These are phyloP conservation scores for Thermophis baileyi DNA, from an alignment of 2,113 vertebrate species.

Conservation along the genomic window DNA sequence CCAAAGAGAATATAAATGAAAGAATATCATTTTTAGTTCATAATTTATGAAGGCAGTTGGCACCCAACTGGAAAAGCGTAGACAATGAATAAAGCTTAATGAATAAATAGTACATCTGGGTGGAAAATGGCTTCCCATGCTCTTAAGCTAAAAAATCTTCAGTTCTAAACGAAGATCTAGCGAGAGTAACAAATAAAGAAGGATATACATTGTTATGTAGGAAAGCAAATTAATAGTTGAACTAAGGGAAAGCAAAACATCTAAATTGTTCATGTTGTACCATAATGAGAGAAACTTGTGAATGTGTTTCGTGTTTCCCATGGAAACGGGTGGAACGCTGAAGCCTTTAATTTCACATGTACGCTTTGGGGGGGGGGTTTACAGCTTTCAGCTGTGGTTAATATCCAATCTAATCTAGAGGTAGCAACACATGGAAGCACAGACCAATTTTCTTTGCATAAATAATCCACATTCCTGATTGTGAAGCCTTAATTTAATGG, in stretches of 20 bases:
- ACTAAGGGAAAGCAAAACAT: not conserved
- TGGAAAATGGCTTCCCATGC: not conserved
- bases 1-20: not conserved
- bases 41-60: not conserved
- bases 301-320: not conserved
- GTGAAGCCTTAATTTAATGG: not conserved
- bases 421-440: not conserved
- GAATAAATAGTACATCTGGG: not conserved
- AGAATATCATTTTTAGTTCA: not conserved
- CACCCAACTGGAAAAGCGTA: not conserved
- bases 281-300: not conserved
- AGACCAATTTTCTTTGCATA: not conserved
- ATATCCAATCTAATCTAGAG: not conserved
- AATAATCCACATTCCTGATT: not conserved
- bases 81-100: not conserved
- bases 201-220: not conserved
- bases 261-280: not conserved
- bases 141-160: not conserved
- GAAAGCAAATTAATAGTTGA: not conserved
- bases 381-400: not conserved
- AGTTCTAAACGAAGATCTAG: not conserved
- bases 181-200: not conserved
- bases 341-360: not conserved
- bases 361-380: not conserved
- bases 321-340: not conserved